Evolutionary conservation across 2,888 invertebrate genomes (phyloP).

Genomic region (Thymelicus sylvestris): DNA sequence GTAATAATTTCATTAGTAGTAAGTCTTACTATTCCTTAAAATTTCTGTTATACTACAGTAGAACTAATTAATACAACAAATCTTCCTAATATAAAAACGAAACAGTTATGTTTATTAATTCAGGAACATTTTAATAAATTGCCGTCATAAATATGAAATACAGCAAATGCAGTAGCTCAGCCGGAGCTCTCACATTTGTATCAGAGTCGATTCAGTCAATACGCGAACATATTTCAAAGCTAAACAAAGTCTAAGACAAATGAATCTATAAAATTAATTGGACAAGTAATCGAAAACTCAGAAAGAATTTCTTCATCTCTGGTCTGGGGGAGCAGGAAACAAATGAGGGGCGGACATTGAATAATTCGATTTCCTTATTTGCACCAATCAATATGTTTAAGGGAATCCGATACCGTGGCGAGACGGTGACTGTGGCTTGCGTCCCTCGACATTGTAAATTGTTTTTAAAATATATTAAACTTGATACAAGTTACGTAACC

Average conservation of each 20-base stretch:
- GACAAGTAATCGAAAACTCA: slow-evolving; percentile 85
- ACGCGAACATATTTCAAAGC: slow-evolving; percentile 66
- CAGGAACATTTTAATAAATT: slow-evolving; percentile 28
- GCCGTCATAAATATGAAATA: slow-evolving; percentile 32
- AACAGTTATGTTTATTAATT: slow-evolving; percentile 16
- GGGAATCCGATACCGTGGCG: slow-evolving; percentile 68
- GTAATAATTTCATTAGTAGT: too few species aligned
- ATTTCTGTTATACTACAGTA: neutral
- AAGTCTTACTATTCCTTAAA: neutral
- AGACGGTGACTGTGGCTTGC: slow-evolving; percentile 40
- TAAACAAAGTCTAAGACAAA: slow-evolving; percentile 80
- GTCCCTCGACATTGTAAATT: slow-evolving; percentile 24
- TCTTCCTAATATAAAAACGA: slow-evolving; percentile 1
- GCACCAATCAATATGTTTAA: slow-evolving; percentile 82
- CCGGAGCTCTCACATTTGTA: slow-evolving; percentile 30
- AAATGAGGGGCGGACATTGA: slow-evolving; percentile 85
- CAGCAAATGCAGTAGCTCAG: slow-evolving; percentile 22
- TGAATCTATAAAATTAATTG: slow-evolving; percentile 85
- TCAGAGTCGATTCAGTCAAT: slow-evolving; percentile 36
- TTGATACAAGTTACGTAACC: neutral
- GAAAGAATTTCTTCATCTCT: slow-evolving; percentile 84
- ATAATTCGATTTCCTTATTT: slow-evolving; percentile 85
- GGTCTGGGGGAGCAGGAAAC: slow-evolving; percentile 79
- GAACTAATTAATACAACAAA: neutral
- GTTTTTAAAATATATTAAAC: slow-evolving; percentile 19